Evolutionary conservation across 1,140 invertebrate species (phyloP), one percentile per base, ranked within the genome.

Genomic region (Brachystomella parvula): DNA sequence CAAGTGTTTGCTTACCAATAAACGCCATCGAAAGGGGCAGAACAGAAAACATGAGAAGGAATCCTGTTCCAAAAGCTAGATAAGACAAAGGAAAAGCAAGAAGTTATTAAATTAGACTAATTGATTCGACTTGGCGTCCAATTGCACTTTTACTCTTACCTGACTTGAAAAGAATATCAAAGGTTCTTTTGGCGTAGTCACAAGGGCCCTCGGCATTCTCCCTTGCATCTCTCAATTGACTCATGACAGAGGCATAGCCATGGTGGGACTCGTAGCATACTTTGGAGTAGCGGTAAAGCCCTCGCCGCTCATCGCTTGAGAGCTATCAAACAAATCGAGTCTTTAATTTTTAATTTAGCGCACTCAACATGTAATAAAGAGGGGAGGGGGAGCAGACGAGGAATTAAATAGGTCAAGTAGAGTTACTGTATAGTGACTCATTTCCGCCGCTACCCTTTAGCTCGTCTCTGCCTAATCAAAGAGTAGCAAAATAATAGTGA

Each of bases 211-310:
- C 85, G 0, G 89, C 86, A 72, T 92, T 89, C 76, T 87, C 83
- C 72, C 89, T 88, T 49, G 89, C 89, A 74, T 90, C 89, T 72
- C 88, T 88, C 32, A 91, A 80, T 76, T 90, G 88, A 75, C 89
- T 88, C 2, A 87, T 85, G 31, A 90, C 82, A 6, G 87, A 89
- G 29, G 87, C 88, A 73, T 90, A 90, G 0, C 85, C 86, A 0
- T 73, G 6, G 35, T 39, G 81, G 77, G 58, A 75, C 65, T 74
- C 80, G 64, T 71, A 73, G 75, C 76, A 68, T 71, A 81, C 77
- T 75, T 84, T 78, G 65, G 78, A 77, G 70, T 84, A 78, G 73
- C 84, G 83, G 74, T 85, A 89, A 17, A 88, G 77, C 28, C 85
- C 80, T 12, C 86, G 80, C 47, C 87, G 85, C 68, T 89, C 87